Evolutionary conservation across 2,797 vertebrate genomes (phyloP).

Genomic region (Odontamblyopus lacepedii): DNA sequence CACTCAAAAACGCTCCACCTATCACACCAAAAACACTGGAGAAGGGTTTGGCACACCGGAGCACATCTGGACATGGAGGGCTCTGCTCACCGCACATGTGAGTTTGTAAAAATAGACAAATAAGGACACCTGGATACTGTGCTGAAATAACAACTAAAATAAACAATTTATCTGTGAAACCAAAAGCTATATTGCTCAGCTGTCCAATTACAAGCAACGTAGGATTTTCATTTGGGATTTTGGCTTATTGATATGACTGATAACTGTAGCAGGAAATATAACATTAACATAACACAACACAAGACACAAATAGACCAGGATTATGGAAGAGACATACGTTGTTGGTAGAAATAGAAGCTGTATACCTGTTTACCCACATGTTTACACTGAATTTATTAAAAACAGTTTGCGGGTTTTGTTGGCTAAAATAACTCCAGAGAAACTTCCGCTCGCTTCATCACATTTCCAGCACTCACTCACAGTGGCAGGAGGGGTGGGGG

Average conservation of each 20-base stretch:
- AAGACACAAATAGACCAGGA: background rate
- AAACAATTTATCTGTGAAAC: constrained; percentile 38
- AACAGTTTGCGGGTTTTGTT: constrained; percentile 20
- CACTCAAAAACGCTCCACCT: constrained; percentile 21
- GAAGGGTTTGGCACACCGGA: constrained; percentile 41
- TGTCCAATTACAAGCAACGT: background rate
- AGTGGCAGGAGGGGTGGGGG: constrained; percentile 32
- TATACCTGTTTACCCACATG: background rate
- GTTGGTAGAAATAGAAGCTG: background rate
- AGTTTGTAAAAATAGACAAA: constrained; percentile 58
- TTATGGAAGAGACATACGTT: background rate
- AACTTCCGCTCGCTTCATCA: constrained; percentile 4
- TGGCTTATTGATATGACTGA: background rate
- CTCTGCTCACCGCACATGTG: constrained; percentile 74
- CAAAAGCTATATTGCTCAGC: constrained; percentile 24
- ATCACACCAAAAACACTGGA: constrained; percentile 35
- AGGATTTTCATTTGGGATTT: background rate
- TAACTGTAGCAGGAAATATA: background rate
- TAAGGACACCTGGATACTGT: constrained; percentile 76
- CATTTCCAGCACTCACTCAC: constrained; percentile 2
- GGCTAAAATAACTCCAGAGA: constrained; percentile 28
- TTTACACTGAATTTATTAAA: constrained; percentile 12
- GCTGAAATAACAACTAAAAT: constrained; percentile 28
- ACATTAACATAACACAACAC: background rate
- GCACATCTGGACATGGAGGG: constrained; percentile 75